Conservation (phyloP, 2,888 invertebrate species). For the Sarcophaga variegata region DNA sequence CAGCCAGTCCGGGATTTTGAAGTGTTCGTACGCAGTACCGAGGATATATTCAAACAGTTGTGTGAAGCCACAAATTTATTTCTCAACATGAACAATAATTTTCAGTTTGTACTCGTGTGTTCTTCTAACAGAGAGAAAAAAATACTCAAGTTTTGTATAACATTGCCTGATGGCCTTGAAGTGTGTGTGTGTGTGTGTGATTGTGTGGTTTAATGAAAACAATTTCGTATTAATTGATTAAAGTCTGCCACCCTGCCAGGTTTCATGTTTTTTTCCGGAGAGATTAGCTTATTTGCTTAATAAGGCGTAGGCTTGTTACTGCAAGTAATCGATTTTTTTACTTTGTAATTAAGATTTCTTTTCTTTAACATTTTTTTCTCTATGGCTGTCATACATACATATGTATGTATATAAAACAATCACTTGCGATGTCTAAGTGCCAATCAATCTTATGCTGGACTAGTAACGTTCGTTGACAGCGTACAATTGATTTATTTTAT, state of each 20-base stretch:
- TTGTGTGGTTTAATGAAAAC: background rate
- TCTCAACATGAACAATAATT: too few species aligned
- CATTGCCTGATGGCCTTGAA: too few species aligned
- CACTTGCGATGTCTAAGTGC: too few species aligned
- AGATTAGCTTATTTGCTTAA: too few species aligned
- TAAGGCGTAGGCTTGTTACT: too few species aligned
- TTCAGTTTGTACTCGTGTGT: too few species aligned
- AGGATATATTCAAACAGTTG: too few species aligned
- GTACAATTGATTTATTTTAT: background rate
- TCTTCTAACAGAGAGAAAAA: too few species aligned
- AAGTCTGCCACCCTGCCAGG: background rate
- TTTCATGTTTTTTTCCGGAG: too few species aligned
- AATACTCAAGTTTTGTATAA: too few species aligned
- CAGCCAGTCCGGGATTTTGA: background rate
- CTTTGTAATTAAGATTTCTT: background rate
- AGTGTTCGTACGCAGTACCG: background rate
- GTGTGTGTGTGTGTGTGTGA: background rate
- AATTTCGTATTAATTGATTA: background rate
- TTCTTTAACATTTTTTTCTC: background rate
- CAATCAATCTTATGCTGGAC: background rate
- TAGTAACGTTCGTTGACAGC: background rate
- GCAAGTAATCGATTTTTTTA: background rate
- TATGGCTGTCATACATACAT: background rate
- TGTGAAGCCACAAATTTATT: too few species aligned
- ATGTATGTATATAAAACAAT: too few species aligned